phyloP scores from a whole-genome alignment of 2,113 vertebrate species.

The Pangasianodon gigas region DNA sequence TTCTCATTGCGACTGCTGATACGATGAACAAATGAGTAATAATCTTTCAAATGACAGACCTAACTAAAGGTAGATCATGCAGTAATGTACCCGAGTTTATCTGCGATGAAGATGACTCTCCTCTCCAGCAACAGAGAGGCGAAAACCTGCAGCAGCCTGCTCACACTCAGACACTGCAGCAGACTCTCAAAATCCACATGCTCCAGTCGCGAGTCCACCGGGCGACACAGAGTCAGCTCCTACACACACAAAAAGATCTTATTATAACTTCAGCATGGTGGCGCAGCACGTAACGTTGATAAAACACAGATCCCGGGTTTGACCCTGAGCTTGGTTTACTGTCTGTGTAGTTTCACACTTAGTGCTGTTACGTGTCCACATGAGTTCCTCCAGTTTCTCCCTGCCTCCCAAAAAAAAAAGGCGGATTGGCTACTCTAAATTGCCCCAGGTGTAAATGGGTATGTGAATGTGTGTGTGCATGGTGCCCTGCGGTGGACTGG shows the following conservation, averaged over 20 bases:
- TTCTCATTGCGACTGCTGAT: background rate
- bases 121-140: slow-evolving; percentile 94
- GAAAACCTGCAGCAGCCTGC: slow-evolving; percentile 83
- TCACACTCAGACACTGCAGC: slow-evolving; percentile 84
- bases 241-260: slow-evolving; percentile 54
- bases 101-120: slow-evolving; percentile 93
- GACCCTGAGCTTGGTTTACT: background rate
- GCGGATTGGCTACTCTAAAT: background rate
- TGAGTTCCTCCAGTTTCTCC: background rate
- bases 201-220: slow-evolving; percentile 88
- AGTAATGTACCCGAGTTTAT: slow-evolving; percentile 84
- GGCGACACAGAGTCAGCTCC: slow-evolving; percentile 91
- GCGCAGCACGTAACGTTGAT: background rate
- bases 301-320: background rate
- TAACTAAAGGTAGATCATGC: background rate
- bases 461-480: background rate
- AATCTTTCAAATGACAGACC: background rate
- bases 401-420: background rate
- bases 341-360: background rate
- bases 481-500: background rate
- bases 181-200: slow-evolving; percentile 96
- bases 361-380: background rate
- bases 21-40: background rate
- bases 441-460: background rate
- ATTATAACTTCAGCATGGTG: background rate